Evolutionary conservation across 2,113 vertebrate species (phyloP).

Genomic region (Eonycteris spelaea): DNA sequence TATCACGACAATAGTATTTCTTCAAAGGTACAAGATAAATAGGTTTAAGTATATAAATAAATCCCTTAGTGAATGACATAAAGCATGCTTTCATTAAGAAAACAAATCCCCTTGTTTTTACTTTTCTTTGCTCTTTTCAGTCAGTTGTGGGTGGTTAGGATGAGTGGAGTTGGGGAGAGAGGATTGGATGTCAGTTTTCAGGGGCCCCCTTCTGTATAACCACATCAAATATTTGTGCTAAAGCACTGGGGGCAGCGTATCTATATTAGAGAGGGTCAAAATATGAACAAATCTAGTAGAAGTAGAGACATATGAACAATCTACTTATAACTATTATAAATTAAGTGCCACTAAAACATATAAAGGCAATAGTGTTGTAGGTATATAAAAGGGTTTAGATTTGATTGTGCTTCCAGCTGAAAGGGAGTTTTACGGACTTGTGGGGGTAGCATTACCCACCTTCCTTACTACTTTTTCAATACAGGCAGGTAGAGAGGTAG

Average conservation of each 20-base stretch:
- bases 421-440: constrained; percentile 23
- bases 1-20: background rate
- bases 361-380: background rate
- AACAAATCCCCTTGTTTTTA: background rate
- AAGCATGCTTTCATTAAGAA: background rate
- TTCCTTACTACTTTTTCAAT: constrained; percentile 10
- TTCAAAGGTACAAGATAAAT: background rate
- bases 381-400: background rate
- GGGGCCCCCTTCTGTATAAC: background rate
- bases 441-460: background rate
- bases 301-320: background rate
- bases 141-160: background rate
- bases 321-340: background rate
- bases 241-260: background rate
- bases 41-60: background rate
- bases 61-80: background rate
- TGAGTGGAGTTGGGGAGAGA: background rate
- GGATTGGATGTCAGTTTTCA: background rate
- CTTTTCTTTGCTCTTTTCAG: constrained; percentile 16
- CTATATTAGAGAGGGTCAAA: background rate
- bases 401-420: background rate
- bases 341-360: background rate
- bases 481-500: background rate
- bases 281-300: background rate
- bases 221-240: background rate